A percentile compares a stretch with the other conserved stretches of the same genome.
Evolutionary conservation across 53 echinoderm and acorn worm genomes (phyloP).

Genomic region (Luidia sarsii): DNA sequence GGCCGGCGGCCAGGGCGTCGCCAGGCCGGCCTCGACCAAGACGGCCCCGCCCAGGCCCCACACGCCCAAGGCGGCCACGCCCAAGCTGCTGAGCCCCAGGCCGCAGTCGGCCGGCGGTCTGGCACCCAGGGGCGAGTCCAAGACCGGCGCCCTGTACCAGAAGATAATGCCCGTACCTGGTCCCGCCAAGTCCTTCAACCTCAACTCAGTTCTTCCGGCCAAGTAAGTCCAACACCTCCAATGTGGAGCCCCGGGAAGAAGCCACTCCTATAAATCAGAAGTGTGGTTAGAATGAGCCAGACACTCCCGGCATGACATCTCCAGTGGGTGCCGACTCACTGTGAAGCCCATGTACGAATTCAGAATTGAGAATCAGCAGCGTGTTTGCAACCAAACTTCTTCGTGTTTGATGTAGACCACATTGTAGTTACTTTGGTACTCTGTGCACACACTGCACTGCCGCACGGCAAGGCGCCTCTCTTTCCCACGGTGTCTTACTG

Average conservation of each 20-base stretch:
- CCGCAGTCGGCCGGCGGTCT: conserved; percentile 51
- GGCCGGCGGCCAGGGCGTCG: conserved; percentile 5
- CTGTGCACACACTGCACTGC: no score
- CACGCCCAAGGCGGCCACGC: conserved; percentile 34
- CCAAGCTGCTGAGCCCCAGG: conserved; percentile 36
- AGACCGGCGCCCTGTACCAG: conserved; percentile 25
- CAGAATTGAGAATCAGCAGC: no score
- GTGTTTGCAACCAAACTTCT: neutral
- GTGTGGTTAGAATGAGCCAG: no score
- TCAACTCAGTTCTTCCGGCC: conserved; percentile 64
- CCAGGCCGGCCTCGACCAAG: conserved; percentile 46
- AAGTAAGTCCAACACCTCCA: conserved; percentile 44
- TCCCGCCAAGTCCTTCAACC: conserved; percentile 41
- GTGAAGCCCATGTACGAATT: no score
- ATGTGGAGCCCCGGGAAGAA: no score
- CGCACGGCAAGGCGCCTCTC: no score
- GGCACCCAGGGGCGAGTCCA: conserved; percentile 18
- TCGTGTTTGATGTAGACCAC: no score
- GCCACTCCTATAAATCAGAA: no score
- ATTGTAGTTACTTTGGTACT: no score
- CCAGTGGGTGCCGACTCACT: no score
- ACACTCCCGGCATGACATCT: no score
- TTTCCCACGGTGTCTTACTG: no score
- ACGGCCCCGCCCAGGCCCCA: conserved; percentile 27
- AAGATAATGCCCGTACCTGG: conserved; percentile 41